phyloP scores from a whole-genome alignment of 2,797 vertebrate species.

The Syngnathus rostellatus region DNA sequence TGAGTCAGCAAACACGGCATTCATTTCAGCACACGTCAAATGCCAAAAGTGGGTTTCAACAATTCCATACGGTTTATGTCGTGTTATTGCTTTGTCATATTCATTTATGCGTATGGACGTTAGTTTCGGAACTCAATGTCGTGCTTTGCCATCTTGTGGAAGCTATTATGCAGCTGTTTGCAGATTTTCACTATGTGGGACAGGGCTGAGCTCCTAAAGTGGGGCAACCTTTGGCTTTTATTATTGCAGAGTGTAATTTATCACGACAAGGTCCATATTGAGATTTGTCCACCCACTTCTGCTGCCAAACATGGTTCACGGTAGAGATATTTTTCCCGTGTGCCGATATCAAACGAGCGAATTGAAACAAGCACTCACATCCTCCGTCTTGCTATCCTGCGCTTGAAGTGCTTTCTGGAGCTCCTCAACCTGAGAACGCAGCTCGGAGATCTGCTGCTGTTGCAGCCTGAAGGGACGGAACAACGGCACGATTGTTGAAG shows the following conservation, averaged over 20 bases:
- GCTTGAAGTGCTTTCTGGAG: constrained; percentile 79
- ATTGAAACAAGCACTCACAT: constrained; percentile 69
- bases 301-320: not conserved
- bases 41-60: constrained; percentile 12
- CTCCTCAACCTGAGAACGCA: constrained; percentile 77
- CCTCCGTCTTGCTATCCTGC: constrained; percentile 77
- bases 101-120: too few species aligned
- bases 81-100: too few species aligned
- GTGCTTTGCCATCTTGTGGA: too few species aligned
- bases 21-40: constrained; percentile 36
- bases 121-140: too few species aligned
- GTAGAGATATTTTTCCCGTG: too few species aligned
- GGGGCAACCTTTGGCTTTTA: not conserved
- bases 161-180: not conserved
- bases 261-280: not conserved
- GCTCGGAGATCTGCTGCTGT: constrained; percentile 78
- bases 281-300: not conserved
- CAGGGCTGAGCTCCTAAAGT: not conserved
- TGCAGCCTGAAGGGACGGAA: constrained; percentile 64
- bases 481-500: not conserved
- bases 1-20: constrained; percentile 59
- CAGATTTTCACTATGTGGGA: not conserved
- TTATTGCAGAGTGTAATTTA: not conserved
- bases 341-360: not conserved
- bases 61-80: too few species aligned